These are phyloP conservation scores for Polyommatus iphigenia DNA, from an alignment of 2,888 invertebrate species.

Conservation along the genomic window DNA sequence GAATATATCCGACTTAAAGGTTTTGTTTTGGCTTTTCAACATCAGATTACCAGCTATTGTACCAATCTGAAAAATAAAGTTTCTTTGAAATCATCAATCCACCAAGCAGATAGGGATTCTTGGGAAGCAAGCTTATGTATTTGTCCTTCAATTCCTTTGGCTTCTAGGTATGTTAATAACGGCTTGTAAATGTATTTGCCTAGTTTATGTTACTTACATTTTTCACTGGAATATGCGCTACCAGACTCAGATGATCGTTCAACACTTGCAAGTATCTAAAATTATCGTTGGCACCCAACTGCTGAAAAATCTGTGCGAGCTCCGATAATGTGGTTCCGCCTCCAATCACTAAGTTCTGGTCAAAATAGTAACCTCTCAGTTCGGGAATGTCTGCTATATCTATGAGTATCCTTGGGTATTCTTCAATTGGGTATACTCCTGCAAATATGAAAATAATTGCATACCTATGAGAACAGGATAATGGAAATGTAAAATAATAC, in stretches of 20 bases:
- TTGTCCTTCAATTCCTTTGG: background rate
- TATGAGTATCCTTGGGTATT: conserved; percentile 73
- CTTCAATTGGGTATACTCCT: conserved; percentile 63
- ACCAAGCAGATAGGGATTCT: no score
- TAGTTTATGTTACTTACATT: conserved; percentile 76
- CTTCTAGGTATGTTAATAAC: background rate
- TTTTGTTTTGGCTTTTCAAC: conserved; percentile 82
- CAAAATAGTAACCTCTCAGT: conserved; percentile 64
- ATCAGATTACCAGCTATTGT: conserved; percentile 86
- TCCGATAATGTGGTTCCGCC: conserved; percentile 77
- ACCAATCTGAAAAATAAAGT: conserved; percentile 71
- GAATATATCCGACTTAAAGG: conserved; percentile 86
- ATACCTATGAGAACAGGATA: no score
- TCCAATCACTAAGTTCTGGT: conserved; percentile 73
- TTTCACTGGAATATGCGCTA: conserved; percentile 85
- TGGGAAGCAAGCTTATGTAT: background rate
- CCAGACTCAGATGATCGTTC: conserved; percentile 82
- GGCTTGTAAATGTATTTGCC: background rate
- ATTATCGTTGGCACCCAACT: conserved; percentile 49
- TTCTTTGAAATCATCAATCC: background rate
- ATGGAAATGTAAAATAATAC: no score
- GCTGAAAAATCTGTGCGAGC: conserved; percentile 67
- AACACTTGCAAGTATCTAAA: conserved; percentile 81
- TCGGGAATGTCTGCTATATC: conserved; percentile 81
- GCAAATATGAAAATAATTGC: no score